Base-by-base conservation (phyloP, 2,888 invertebrate species). In the Theodoxus fluviatilis region DNA sequence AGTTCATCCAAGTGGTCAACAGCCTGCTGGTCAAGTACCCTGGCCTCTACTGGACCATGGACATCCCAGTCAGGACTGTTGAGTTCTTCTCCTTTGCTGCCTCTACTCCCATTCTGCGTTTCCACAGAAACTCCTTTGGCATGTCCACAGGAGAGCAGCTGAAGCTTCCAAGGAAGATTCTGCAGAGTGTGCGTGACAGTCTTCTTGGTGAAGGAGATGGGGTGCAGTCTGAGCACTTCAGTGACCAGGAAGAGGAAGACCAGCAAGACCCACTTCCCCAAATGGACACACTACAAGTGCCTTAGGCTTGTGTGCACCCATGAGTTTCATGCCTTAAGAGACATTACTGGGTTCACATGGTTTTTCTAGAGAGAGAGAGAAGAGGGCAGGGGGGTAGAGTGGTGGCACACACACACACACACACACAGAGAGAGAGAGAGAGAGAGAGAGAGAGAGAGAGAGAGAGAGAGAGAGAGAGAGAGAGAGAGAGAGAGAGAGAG, bases 11-110 rank as follows among this genome's bases (percentile, higher is more conserved):
- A 55, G 73, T 77, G 40, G 73, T 82, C 22, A 79, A 76, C 65
- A 75, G 75, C 6, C 69, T 78, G 33, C 70, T 81, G 52, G 66
- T 72, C 7, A 71, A 75, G 33, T 77, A 76, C 55, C 78, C 76
- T 22, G 81, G 83, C 28, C 75, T 81, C 33, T 78, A 79, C 61
- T 83, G 81, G 81, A 73, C 70, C 2, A 64, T 75, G 15, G 71
- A 71, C 63, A 73, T 77, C 25, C 76, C 73, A 18, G 73, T 68
- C 37, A 69, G 67, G 37, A 64, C 49, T 18, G 15, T 55, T 1
- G 61, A 67, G 28, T 40, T 71, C n/a, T n/a, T n/a, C n/a, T n/a
- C n/a, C n/a, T n/a, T n/a, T n/a, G n/a, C n/a, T n/a, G n/a, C n/a
- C n/a, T n/a, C n/a, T n/a, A n/a, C n/a, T n/a, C n/a, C n/a, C n/a